A percentile compares a stretch with the other conserved stretches of the same genome.
These are phyloP conservation scores for Sebastes matsubarae DNA, from an alignment of 2,797 vertebrate genomes.

Conservation along the genomic window DNA sequence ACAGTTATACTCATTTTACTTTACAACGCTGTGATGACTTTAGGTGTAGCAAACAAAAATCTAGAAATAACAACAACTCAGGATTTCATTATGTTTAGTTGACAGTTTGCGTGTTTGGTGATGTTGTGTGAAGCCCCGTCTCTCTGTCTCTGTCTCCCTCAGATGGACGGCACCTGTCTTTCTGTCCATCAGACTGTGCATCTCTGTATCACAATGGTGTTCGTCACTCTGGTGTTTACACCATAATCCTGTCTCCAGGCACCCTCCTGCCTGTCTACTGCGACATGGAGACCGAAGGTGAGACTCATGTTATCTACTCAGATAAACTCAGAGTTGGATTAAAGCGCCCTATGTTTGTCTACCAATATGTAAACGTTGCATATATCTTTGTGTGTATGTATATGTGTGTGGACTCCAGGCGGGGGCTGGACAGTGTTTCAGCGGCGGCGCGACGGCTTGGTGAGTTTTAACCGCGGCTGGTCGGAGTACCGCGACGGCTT, in stretches of 20 bases:
- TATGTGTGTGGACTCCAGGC: constrained; percentile 45
- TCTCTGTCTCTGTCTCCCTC: not conserved
- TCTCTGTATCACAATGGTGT: constrained; percentile 84
- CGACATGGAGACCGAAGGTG: constrained; percentile 89
- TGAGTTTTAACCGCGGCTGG: constrained; percentile 82
- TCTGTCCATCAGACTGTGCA: constrained; percentile 85
- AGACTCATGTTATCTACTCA: not conserved
- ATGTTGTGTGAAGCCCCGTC: not conserved
- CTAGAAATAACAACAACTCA: not conserved
- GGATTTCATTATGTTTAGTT: not conserved
- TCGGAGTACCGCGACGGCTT: constrained; percentile 80
- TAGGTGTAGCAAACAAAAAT: too few species aligned
- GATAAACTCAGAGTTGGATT: too few species aligned
- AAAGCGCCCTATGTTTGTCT: too few species aligned
- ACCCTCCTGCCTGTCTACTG: constrained; percentile 81
- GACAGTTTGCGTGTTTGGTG: not conserved
- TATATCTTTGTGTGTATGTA: not conserved
- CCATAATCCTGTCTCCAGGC: constrained; percentile 77
- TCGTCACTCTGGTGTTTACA: constrained; percentile 82
- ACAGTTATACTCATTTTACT: too few species aligned
- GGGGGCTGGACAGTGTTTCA: constrained; percentile 84
- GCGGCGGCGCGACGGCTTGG: constrained; percentile 70
- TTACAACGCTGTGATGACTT: too few species aligned
- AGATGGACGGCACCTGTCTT: constrained; percentile 76
- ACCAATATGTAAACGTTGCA: not conserved